Base-by-base conservation (phyloP, 1,140 invertebrate species). In the Papilio xuthus region DNA sequence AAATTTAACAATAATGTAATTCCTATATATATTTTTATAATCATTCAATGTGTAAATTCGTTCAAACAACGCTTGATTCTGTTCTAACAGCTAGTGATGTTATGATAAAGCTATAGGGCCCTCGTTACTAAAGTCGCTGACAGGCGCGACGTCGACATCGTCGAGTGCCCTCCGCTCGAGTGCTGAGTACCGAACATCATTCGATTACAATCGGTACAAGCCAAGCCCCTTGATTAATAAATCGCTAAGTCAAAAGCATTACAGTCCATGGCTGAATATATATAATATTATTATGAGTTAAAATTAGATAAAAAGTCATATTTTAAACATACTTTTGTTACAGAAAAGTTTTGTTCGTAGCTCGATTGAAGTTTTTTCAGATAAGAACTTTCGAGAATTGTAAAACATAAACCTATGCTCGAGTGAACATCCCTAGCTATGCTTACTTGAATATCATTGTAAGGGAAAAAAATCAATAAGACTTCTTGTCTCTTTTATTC, bases 201-300 rank as follows among this genome's bases (percentile, higher is more conserved):
- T 87, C 83, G 85, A 89, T 89, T 89, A 88, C 81, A 83, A 84
- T 86, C 60, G 2, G 60, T 67, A 60, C 9, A 23, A 67, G 13
- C 60, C 26, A 63, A 63, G 60, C 1, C 60, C 60, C 60, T 63
- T 63, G 26, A 63, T 23, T 63, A 15, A 63, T 26, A 63, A 63
- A 63, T 63, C 26, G 26, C 23, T 15, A 63, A 63, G 60, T 63
- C 60, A 23, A 63, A 63, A 63, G 28, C 3, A 18, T 63, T 32
- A 63, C 56, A 60, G 4, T 60, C 20, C 23, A 60, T 0, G 9
- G 23, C 3, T 26, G 56, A 26, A 3, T 28, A 37, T 7, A 44
- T 50, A 18, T 50, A 50, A 50, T 15, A 50, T 18, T 18, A 15
- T 18, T 0, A 50, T 50, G 2, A 50, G 13, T 50, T 50, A 50